Percentiles rank a stretch among this genome's conserved stretches.
These are phyloP conservation scores for Corythaeola cristata DNA, from an alignment of 2,113 vertebrate genomes.

Conservation along the genomic window DNA sequence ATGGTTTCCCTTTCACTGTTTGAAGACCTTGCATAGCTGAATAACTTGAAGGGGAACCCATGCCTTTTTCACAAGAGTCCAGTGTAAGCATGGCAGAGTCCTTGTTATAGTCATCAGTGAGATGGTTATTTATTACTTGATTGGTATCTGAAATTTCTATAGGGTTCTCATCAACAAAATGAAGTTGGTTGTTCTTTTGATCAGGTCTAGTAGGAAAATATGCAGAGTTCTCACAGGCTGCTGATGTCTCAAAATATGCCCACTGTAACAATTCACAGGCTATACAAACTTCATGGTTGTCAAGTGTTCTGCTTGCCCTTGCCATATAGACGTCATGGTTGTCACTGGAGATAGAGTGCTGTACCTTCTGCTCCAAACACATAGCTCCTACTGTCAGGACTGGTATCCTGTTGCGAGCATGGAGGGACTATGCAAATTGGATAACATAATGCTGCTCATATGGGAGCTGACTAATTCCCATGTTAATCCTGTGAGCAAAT, in stretches of 20 bases:
- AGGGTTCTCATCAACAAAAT: constrained; percentile 19
- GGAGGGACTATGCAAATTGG: constrained; percentile 47
- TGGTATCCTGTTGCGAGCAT: background rate
- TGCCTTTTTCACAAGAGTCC: constrained; percentile 6
- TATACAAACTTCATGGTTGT: constrained; percentile 70
- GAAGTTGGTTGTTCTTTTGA: constrained; percentile 57
- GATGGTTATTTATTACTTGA: constrained; percentile 45
- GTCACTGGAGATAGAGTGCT: constrained; percentile 63
- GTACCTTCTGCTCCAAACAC: constrained; percentile 39
- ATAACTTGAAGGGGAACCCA: constrained; percentile 15
- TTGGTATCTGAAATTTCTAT: constrained; percentile 35
- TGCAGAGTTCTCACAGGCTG: constrained; percentile 54
- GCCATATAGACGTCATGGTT: constrained; percentile 67
- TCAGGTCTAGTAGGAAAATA: constrained; percentile 28
- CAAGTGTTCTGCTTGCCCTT: constrained; percentile 54
- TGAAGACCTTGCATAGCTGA: background rate
- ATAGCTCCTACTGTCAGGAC: constrained; percentile 13
- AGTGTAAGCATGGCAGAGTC: constrained; percentile 17
- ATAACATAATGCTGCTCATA: constrained; percentile 28
- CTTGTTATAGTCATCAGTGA: constrained; percentile 55
- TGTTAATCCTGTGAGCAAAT: background rate
- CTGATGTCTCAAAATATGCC: constrained; percentile 57
- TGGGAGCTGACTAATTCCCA: constrained; percentile 34
- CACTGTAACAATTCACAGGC: constrained; percentile 64
- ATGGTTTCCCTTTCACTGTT: constrained; percentile 34